A percentile compares a stretch with the other conserved stretches of the same genome.
These are phyloP conservation scores for Erebia ligea DNA, from an alignment of 2,888 invertebrate species.

Conservation along the genomic window DNA sequence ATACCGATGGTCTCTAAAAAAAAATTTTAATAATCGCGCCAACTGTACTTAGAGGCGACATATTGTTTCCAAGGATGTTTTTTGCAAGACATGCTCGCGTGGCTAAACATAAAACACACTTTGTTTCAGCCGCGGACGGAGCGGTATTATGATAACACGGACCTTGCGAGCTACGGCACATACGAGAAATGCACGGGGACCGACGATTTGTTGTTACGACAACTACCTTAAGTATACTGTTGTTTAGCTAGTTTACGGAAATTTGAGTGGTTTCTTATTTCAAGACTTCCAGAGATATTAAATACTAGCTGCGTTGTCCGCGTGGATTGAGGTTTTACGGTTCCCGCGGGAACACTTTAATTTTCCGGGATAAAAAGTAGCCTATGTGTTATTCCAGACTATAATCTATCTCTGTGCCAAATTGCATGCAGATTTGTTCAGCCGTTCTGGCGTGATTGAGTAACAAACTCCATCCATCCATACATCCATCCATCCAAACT, in stretches of 20 bases:
- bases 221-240: neutral
- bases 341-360: too few relatives aligned
- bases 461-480: too few relatives aligned
- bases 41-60: conserved; percentile 22
- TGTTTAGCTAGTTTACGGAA: neutral
- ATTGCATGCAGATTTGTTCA: too few relatives aligned
- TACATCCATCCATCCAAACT: too few relatives aligned
- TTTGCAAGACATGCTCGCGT: conserved; percentile 33
- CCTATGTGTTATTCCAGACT: too few relatives aligned
- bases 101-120: conserved; percentile 35
- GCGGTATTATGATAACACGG: conserved; percentile 32
- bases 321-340: too few relatives aligned
- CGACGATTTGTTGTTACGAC: conserved; percentile 10
- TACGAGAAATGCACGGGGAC: conserved; percentile 26
- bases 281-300: neutral
- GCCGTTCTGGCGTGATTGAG: too few relatives aligned
- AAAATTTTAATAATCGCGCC: neutral
- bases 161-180: conserved; percentile 19
- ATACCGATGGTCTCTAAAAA: too few relatives aligned
- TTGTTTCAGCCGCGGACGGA: conserved; percentile 25
- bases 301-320: neutral
- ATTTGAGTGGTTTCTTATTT: conserved; percentile 27
- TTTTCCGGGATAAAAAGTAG: too few relatives aligned
- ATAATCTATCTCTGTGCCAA: too few relatives aligned
- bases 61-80: conserved; percentile 29